Evolutionary conservation across 2,113 vertebrate species (phyloP).

Genomic region (Regulus satrapa): DNA sequence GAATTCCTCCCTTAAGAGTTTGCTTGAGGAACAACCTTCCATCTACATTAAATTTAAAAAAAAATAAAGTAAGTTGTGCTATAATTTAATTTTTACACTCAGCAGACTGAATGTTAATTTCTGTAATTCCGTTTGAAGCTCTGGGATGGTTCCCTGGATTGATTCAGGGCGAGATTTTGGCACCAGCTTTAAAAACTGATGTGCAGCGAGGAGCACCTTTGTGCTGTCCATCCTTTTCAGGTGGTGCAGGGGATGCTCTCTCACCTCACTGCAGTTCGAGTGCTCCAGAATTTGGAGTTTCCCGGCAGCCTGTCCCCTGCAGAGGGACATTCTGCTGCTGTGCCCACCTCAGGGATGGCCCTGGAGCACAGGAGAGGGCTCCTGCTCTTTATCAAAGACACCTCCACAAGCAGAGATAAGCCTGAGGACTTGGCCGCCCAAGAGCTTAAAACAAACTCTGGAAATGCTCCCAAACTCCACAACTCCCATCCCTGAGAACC

Average conservation of each 20-base stretch:
- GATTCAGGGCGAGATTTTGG: neutral
- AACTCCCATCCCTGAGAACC: neutral
- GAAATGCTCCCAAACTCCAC: neutral
- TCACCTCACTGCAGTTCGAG: neutral
- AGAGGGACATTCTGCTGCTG: neutral
- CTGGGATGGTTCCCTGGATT: neutral
- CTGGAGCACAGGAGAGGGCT: neutral
- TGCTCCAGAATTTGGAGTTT: neutral
- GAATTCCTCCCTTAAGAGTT: neutral
- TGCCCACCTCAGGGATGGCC: neutral
- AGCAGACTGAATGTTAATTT: neutral
- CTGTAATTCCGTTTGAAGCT: neutral
- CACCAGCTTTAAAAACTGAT: neutral
- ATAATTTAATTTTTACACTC: neutral
- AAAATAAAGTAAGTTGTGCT: accelerated
- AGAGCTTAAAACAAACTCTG: neutral
- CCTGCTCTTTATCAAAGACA: neutral
- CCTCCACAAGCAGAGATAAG: neutral
- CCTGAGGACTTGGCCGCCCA: too few relatives aligned
- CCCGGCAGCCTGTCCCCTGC: too few relatives aligned
- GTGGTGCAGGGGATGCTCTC: neutral
- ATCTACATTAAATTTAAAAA: neutral
- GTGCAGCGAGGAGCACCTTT: accelerated
- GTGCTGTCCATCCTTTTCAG: neutral
- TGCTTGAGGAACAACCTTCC: neutral